Evolutionary conservation across 2,888 invertebrate species (phyloP), one percentile per base, ranked within the genome.

Genomic region (Operophtera brumata): DNA sequence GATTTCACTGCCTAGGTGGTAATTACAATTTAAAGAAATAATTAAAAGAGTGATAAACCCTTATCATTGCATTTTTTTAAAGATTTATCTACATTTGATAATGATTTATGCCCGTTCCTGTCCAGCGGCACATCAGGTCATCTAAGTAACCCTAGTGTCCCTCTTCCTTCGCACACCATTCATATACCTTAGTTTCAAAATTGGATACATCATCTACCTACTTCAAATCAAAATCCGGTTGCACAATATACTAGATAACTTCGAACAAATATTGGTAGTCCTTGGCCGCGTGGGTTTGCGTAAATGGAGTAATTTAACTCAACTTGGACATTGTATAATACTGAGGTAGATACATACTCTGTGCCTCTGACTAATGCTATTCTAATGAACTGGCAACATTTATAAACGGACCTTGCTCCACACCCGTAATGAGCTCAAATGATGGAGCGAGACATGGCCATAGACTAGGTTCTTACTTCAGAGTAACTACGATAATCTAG

Each of bases 381-480:
- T 75, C 83, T 85, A 86, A 86, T 84, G 84, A 85, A 84, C 81
- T 71, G 78, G 77, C 76, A 84, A 86, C 85, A 74, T 68, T 65
- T 75, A 73, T 65, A 73, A 70, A 75, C 67, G 62, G 57, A 34
- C 57, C 59, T 55, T 51, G 67, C 53, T 60, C 64, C 54, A 61
- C 58, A 65, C 66, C 50, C 43, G 58, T 58, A 63, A 58, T 66
- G 49, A 48, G 65, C 64, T 61, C 45, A 43, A 61, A 62, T 66
- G 55, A 54, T 56, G 47, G 36, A 52, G 52, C 37, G 52, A 30
- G 34, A 45, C 47, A 48, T 37, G 37, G 37, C 20, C 53, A 42
- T 34, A 48, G 37, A 49, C 34, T 13, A 34, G 36, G 34, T 26
- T 53, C 47, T 41, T 35, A 12, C 47, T 43, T 12, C 30, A 37